Percentiles rank a stretch among this genome's conserved stretches.
Evolutionary conservation across 2,113 vertebrate genomes (phyloP).

Genomic region (Pitta sordida): DNA sequence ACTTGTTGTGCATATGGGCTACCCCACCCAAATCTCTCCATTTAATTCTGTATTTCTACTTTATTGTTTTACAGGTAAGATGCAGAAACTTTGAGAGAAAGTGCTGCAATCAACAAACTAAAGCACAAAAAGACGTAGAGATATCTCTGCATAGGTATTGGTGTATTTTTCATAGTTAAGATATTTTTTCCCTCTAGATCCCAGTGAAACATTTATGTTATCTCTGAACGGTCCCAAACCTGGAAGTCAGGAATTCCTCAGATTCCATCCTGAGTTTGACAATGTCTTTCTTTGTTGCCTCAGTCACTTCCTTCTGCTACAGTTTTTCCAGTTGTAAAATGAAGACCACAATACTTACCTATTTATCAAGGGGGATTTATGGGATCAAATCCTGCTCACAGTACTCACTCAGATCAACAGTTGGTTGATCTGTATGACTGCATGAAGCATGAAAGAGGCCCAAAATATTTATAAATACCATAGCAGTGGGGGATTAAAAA

Average conservation of each 20-base stretch:
- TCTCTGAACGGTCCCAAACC: background rate
- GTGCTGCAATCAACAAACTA: background rate
- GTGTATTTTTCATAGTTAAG: background rate
- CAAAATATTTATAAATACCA: background rate
- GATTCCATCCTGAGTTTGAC: background rate
- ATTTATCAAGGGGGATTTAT: background rate
- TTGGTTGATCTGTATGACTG: background rate
- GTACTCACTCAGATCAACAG: slow-evolving; percentile 17
- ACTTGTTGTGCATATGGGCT: background rate
- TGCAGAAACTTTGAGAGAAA: background rate
- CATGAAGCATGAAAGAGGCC: background rate
- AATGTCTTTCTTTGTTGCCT: background rate
- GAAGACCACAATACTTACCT: background rate
- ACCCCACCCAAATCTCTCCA: background rate
- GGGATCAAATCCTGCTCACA: background rate
- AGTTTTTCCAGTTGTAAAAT: background rate
- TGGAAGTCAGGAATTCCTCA: background rate
- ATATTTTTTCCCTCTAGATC: background rate
- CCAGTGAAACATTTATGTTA: background rate
- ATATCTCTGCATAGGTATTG: background rate
- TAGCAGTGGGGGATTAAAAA: background rate
- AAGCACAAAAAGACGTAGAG: background rate
- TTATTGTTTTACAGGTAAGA: background rate
- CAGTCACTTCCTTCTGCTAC: background rate
- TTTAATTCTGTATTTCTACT: background rate